Percentiles rank a stretch among this genome's conserved stretches.
phyloP scores from a whole-genome alignment of 2,888 invertebrate genomes.

The Pachycephus smyrnensis region DNA sequence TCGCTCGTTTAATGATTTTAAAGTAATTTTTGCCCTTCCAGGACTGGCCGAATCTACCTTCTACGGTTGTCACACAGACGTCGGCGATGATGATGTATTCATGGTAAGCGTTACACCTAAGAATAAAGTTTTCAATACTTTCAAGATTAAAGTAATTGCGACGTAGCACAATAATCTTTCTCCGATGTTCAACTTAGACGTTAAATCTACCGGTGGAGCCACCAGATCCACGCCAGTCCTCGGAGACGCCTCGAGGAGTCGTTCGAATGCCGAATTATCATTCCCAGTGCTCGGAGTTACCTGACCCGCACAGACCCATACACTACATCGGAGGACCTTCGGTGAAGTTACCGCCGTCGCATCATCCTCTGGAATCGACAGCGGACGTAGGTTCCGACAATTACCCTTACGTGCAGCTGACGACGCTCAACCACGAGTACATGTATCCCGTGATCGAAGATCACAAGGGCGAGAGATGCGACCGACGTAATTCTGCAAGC shows the following conservation, averaged over 20 bases:
- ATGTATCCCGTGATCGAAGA: constrained; percentile 82
- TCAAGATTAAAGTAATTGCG: background rate
- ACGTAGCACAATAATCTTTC: no score
- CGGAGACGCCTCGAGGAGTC: constrained; percentile 47
- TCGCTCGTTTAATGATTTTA: no score
- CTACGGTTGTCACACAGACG: constrained; percentile 80
- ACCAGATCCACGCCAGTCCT: constrained; percentile 81
- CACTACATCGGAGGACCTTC: constrained; percentile 55
- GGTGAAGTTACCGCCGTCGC: constrained; percentile 41
- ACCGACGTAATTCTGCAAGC: constrained; percentile 59
- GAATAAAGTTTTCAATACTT: background rate
- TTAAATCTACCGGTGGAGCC: constrained; percentile 86
- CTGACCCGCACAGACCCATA: constrained; percentile 57
- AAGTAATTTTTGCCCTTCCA: constrained; percentile 57
- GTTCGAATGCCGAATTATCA: constrained; percentile 55
- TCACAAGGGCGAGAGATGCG: constrained; percentile 61
- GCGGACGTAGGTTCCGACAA: constrained; percentile 70
- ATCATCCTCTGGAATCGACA: constrained; percentile 53
- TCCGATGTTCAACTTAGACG: constrained; percentile 71
- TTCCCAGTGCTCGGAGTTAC: constrained; percentile 54
- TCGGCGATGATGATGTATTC: constrained; percentile 94
- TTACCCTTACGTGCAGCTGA: constrained; percentile 87
- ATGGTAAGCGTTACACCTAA: constrained; percentile 75
- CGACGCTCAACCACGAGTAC: constrained; percentile 85
- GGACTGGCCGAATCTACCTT: constrained; percentile 81